Evolutionary conservation across 2,888 invertebrate genomes (phyloP).

Genomic region (Drosophila anomelani): DNA sequence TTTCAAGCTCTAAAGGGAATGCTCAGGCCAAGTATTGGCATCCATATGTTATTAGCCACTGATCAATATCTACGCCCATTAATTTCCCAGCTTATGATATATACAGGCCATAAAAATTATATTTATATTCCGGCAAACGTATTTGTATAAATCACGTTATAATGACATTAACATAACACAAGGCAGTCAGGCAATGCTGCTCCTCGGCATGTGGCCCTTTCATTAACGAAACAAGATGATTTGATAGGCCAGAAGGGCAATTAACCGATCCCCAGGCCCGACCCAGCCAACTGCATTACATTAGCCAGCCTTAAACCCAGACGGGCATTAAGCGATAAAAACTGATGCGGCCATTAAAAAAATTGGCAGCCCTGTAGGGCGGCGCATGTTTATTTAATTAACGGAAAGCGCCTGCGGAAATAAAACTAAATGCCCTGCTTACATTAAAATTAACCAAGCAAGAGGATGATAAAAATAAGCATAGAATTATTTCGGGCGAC

Average conservation of each 20-base stretch:
- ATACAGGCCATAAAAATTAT: constrained; percentile 41
- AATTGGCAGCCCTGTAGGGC: constrained; percentile 21
- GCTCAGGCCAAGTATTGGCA: background rate
- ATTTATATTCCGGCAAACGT: constrained; percentile 30
- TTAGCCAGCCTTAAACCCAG: constrained; percentile 20
- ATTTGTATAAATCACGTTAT: constrained; percentile 69
- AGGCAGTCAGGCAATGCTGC: constrained; percentile 31
- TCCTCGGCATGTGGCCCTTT: constrained; percentile 36
- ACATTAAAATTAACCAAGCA: constrained; percentile 71
- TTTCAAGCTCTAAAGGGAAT: constrained; percentile 2
- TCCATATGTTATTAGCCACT: constrained; percentile 4
- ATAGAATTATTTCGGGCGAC: constrained; percentile 37
- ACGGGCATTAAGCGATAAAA: constrained; percentile 65
- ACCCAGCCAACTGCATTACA: constrained; percentile 43
- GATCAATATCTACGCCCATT: constrained; percentile 49
- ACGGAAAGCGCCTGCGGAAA: constrained; percentile 48
- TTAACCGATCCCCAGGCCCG: constrained; percentile 38
- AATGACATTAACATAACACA: constrained; percentile 67
- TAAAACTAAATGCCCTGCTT: constrained; percentile 61
- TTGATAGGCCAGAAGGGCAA: constrained; percentile 62
- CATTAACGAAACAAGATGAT: constrained; percentile 59
- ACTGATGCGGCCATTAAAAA: constrained; percentile 63
- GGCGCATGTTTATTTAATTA: constrained; percentile 71
- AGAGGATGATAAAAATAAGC: constrained; percentile 67
- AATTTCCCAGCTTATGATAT: constrained; percentile 48